Evolutionary conservation across 2,113 vertebrate genomes (phyloP), one percentile per base, ranked within the genome.

Genomic region (Pangasianodon hypophthalmus): DNA sequence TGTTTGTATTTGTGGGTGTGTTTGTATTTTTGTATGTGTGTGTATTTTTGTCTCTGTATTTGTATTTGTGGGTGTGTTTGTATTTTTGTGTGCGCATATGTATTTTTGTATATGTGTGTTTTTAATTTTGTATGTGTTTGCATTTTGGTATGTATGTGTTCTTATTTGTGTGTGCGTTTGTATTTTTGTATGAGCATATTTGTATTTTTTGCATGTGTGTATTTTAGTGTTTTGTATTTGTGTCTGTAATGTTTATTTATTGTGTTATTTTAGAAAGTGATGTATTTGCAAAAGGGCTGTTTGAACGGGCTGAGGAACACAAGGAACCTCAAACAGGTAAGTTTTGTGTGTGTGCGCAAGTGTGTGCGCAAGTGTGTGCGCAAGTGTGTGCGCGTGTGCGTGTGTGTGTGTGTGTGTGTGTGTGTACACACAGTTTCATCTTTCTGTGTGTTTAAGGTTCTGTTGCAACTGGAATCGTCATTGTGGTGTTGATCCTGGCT

Each of bases 401-500:
- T 4, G 24, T 77, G 26, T 81, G 85, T 48, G 54, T 83, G 50
- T 48, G 37, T 9, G 21, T 16, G 56, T 29, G 26, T 8, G 26
- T 67, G 19, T 90, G 21, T 48, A 52, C 71, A 19, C 4, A 19
- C 84, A 58, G 41, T n/a, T 73, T 69, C 1, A 41, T 41, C 1
- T 41, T 41, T 71, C 37, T 54, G 19, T n/a, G 5, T 44, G 80
- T 16, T n/a, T 29, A 87, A 95, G 95, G 92, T 1, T 91, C 97
- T 77, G 91, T 97, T 0, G 95, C 97, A 0, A 41, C 98, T 48
- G 97, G 96, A 0, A 96, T 97, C 3, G 79, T 99, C 0, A 94
- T 99, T 0, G 92, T 91, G 4, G 92, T 96, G 92, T 96, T 95
- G 92, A 96, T 98, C 46, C 92, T 97, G 95, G 95, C 95, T 13